These are phyloP conservation scores for Anhinga rufa DNA, from an alignment of 2,113 vertebrate species.

Conservation along the genomic window DNA sequence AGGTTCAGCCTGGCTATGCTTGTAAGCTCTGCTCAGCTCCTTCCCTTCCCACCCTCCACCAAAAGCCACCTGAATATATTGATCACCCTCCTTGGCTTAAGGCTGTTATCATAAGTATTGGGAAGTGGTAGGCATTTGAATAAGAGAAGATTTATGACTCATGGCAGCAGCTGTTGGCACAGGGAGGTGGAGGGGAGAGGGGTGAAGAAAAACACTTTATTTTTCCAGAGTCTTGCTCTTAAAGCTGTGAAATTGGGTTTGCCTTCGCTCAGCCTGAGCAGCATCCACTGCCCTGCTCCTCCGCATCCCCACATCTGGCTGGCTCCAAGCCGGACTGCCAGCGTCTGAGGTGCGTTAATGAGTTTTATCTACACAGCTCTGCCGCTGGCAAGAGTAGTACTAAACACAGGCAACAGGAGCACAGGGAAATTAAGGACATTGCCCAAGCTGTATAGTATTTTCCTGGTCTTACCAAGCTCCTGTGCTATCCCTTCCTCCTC, in stretches of 20 bases:
- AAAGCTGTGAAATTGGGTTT: not conserved
- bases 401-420: not conserved
- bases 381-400: not conserved
- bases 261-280: not conserved
- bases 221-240: not conserved
- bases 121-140: not conserved
- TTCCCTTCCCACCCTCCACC: not conserved
- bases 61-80: not conserved
- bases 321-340: rapidly evolving
- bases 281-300: not conserved
- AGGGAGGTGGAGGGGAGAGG: not conserved
- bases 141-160: slow-evolving; percentile 7
- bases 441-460: not conserved
- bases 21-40: not conserved
- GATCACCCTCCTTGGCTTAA: not conserved
- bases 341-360: not conserved
- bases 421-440: not conserved
- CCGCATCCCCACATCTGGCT: not conserved
- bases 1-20: rapidly evolving
- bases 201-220: not conserved
- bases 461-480: not conserved
- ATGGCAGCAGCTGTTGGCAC: slow-evolving; percentile 8
- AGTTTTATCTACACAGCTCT: not conserved
- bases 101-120: not conserved
- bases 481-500: not conserved